Conservation (phyloP, 2,888 invertebrate species). For the Hermaeophaga mercurialis region DNA sequence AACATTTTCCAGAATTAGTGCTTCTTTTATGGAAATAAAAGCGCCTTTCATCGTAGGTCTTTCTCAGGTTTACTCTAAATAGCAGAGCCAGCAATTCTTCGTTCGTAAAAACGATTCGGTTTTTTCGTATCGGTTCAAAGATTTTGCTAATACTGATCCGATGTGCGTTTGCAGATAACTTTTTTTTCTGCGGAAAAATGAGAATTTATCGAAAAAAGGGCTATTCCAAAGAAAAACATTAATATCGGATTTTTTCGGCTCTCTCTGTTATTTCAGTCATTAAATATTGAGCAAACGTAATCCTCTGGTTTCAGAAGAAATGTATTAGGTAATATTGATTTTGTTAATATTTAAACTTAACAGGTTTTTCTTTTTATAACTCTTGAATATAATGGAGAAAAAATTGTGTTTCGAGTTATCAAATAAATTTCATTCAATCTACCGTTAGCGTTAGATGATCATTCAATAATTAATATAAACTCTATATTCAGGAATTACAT, state of each 20-base stretch:
- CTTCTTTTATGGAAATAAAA: conserved; percentile 11
- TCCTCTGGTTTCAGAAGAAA: neutral
- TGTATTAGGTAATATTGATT: too few species aligned
- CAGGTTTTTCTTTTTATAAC: too few species aligned
- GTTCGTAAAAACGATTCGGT: conserved; percentile 1
- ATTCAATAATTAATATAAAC: too few species aligned
- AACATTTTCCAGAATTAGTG: conserved; percentile 9
- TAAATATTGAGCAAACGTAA: conserved; percentile 1
- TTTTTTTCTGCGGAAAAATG: conserved; percentile 16
- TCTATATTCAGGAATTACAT: too few species aligned
- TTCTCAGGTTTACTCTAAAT: conserved; percentile 18
- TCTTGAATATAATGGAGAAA: too few species aligned
- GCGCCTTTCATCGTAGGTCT: conserved; percentile 6
- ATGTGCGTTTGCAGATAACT: conserved; percentile 26
- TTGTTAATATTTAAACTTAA: too few species aligned
- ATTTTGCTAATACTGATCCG: conserved; percentile 24
- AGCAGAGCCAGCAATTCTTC: conserved; percentile 12
- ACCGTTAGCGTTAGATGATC: too few species aligned
- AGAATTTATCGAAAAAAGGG: conserved; percentile 14
- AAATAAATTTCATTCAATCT: too few species aligned
- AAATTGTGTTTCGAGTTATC: too few species aligned
- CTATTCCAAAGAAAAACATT: conserved; percentile 15
- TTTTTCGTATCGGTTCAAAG: conserved; percentile 14
- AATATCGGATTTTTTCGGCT: conserved; percentile 5
- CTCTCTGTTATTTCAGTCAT: neutral